phyloP scores from a whole-genome alignment of 2,888 invertebrate species.

The Liodrosophila aerea region DNA sequence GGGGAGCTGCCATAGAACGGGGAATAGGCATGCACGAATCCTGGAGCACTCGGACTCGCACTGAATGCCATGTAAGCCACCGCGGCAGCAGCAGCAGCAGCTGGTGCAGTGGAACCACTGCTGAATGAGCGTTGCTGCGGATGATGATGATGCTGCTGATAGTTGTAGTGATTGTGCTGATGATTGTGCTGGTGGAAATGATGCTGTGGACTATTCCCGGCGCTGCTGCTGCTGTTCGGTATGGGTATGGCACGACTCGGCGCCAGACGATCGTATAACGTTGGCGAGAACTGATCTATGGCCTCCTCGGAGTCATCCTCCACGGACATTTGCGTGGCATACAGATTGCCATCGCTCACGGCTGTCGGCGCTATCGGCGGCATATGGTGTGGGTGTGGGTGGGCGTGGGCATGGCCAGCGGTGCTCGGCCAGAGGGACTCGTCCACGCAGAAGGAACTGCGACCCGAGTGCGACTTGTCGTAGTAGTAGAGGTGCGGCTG shows the following conservation, averaged over 20 bases:
- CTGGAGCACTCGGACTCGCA: conserved; percentile 70
- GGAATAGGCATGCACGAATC: conserved; percentile 66
- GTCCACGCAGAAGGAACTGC: conserved; percentile 74
- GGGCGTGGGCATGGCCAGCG: too few relatives aligned
- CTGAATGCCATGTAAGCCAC: conserved; percentile 70
- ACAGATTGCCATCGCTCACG: conserved; percentile 65
- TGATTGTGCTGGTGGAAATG: conserved; percentile 22
- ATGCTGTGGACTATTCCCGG: conserved; percentile 77
- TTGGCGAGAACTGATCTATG: conserved; percentile 77
- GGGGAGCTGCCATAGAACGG: conserved; percentile 79
- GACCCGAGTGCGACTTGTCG: conserved; percentile 68
- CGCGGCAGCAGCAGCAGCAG: conserved; percentile 43
- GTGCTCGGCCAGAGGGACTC: conserved; percentile 72
- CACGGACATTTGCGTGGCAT: conserved; percentile 25
- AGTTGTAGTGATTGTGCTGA: conserved; percentile 1
- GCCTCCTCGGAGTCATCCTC: conserved; percentile 71
- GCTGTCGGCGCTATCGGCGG: conserved; percentile 7
- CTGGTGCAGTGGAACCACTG: conserved; percentile 10
- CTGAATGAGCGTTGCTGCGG: conserved; percentile 1
- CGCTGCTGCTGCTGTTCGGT: conserved; percentile 69
- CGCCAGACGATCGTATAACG: conserved; percentile 56
- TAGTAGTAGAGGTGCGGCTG: conserved; percentile 69
- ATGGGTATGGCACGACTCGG: conserved; percentile 76
- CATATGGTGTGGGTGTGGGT: too few relatives aligned
- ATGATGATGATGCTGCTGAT: conserved; percentile 21